Evolutionary conservation across 53 echinoderm and acorn worm species (phyloP), one percentile per base, ranked within the genome.

Genomic region (Actinopyga echinites): DNA sequence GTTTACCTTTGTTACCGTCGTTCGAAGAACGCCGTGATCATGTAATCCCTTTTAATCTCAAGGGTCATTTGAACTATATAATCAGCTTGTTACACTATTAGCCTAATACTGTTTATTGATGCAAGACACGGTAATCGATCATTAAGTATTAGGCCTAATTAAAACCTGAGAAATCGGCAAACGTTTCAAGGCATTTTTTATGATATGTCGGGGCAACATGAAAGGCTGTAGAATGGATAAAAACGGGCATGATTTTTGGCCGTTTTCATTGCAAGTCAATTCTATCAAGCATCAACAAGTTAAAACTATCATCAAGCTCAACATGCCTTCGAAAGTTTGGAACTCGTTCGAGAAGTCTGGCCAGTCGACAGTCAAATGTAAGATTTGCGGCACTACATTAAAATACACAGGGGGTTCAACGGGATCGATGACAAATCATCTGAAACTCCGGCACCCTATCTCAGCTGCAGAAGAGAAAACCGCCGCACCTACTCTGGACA

Each of bases 331-430:
- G 19, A 35, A 68, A 36, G 68, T 33, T 0, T 38, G 68, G 68
- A 68, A 33, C 38, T 68, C 68, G 17, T 68, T 68, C 68, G 0
- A 37, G 66, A 83, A 66, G 65, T 13, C 33, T 13, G 43, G 26
- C 8, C 25, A 36, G 23, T 64, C 53, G 29, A 26, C 64, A 1
- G 80, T 40, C 19, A 86, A 65, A 32, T 80, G 86, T 33, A 63
- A 56, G 13, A 56, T 86, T 30, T 86, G 79, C 56, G 57, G 63
- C 35, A 33, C 42, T 44, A n/a, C 43, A 2, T 25, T 67, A 6
- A 43, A 30, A 30, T 79, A 79, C 29, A 37, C 37, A 20, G 67
- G 64, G 54, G 75, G 85, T 30, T 85, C 77, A 43, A 77, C 64
- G 13, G 64, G 85, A 22, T 55, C 26, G 15, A 75, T 85, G 49